Percentiles rank a stretch among this genome's conserved stretches.
Evolutionary conservation across 2,113 vertebrate species (phyloP).

Genomic region (Riparia riparia): DNA sequence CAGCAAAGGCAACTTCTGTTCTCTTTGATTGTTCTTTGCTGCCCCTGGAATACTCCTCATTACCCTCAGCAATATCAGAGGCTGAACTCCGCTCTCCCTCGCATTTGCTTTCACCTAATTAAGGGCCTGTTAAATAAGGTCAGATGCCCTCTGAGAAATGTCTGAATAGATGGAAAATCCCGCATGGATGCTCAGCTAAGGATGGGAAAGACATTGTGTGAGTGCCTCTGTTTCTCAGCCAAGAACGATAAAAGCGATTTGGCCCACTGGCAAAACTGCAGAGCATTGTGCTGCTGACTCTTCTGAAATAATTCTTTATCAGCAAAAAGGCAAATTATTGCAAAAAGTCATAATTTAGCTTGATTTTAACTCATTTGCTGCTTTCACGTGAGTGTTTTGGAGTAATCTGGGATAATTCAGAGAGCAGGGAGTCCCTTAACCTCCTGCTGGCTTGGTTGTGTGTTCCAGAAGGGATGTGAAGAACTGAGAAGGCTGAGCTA

Average conservation of each 20-base stretch:
- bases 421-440: not conserved
- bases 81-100: not conserved
- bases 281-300: not conserved
- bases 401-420: not conserved
- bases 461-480: not conserved
- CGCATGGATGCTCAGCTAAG: not conserved
- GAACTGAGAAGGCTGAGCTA: not conserved
- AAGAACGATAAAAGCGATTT: not conserved
- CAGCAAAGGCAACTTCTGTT: slow-evolving; percentile 8
- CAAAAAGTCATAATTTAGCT: not conserved
- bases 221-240: not conserved
- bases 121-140: slow-evolving; percentile 51
- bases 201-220: not conserved
- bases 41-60: not conserved
- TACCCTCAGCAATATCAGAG: slow-evolving; percentile 1
- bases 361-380: not conserved
- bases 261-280: slow-evolving; percentile 13
- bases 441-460: not conserved
- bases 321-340: not conserved
- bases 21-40: not conserved
- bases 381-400: not conserved
- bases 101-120: slow-evolving; percentile 39
- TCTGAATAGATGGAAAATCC: not conserved
- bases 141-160: slow-evolving; percentile 21
- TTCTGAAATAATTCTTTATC: slow-evolving; percentile 5